phyloP scores from a whole-genome alignment of 2,888 invertebrate genomes.

The Parnassius glacialis region DNA sequence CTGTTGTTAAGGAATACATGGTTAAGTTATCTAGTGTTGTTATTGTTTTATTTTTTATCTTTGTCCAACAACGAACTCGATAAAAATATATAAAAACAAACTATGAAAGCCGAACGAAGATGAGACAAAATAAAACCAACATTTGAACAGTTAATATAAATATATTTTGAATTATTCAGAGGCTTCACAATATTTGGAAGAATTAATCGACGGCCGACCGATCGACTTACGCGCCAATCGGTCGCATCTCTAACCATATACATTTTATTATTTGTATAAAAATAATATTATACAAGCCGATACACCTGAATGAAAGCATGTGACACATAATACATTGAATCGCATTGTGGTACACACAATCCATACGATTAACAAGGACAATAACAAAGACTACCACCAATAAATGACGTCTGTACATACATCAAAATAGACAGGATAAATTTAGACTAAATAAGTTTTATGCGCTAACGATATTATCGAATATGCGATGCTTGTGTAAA shows the following conservation, averaged over 20 bases:
- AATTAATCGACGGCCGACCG: conserved; percentile 64
- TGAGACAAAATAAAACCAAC: conserved; percentile 61
- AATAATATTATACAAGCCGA: conserved; percentile 59
- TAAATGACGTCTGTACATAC: conserved; percentile 37
- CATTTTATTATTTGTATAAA: conserved; percentile 46
- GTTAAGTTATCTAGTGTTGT: too few species aligned
- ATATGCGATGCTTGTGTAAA: conserved; percentile 16
- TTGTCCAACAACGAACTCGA: too few species aligned
- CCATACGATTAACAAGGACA: conserved; percentile 40
- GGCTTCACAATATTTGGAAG: conserved; percentile 81
- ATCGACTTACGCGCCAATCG: conserved; percentile 51
- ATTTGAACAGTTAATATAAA: conserved; percentile 81
- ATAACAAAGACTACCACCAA: conserved; percentile 48
- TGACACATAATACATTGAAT: conserved; percentile 30
- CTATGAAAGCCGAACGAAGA: neutral
- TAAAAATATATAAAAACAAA: too few species aligned
- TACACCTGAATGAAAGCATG: conserved; percentile 38
- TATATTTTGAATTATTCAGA: conserved; percentile 81
- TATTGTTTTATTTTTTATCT: too few species aligned
- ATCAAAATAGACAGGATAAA: conserved; percentile 31
- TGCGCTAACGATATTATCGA: conserved; percentile 34
- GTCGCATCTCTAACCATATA: conserved; percentile 40
- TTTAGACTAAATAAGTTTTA: conserved; percentile 30
- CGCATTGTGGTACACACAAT: conserved; percentile 30
- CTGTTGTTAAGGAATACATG: too few species aligned